Evolutionary conservation across 2,113 vertebrate species (phyloP).

Genomic region (Meles meles): DNA sequence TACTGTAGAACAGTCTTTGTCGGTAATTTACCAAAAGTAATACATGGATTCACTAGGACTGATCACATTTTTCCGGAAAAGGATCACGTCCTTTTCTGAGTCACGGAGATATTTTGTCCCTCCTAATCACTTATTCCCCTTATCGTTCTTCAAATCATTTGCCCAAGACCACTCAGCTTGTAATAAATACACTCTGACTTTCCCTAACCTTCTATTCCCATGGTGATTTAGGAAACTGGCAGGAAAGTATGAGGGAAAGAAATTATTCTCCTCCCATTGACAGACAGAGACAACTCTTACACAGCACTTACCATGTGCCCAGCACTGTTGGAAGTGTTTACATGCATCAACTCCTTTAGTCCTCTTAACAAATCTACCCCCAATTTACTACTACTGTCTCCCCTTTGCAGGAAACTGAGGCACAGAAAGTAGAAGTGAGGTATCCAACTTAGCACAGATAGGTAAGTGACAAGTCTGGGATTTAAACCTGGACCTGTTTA

Average conservation of each 20-base stretch:
- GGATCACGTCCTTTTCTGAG: neutral
- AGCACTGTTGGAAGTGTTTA: neutral
- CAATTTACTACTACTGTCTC: neutral
- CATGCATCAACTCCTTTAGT: rapidly evolving
- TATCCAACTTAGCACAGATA: neutral
- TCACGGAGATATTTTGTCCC: neutral
- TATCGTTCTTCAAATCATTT: neutral
- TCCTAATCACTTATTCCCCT: neutral
- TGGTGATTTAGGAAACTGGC: neutral
- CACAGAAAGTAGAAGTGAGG: neutral
- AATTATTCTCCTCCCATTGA: neutral
- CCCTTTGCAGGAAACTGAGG: neutral
- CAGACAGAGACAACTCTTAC: rapidly evolving
- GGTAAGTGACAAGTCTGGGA: neutral
- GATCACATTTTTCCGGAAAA: neutral
- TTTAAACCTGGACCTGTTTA: neutral
- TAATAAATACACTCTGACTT: neutral
- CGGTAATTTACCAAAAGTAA: neutral
- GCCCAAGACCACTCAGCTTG: neutral
- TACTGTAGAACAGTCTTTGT: neutral
- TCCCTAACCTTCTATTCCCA: neutral
- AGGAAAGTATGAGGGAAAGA: neutral
- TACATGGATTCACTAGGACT: neutral
- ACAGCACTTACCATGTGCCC: rapidly evolving
- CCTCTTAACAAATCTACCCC: neutral